Evolutionary conservation across 2,113 vertebrate species (phyloP), one percentile per base, ranked within the genome.

Genomic region (Eulemur macaco): DNA sequence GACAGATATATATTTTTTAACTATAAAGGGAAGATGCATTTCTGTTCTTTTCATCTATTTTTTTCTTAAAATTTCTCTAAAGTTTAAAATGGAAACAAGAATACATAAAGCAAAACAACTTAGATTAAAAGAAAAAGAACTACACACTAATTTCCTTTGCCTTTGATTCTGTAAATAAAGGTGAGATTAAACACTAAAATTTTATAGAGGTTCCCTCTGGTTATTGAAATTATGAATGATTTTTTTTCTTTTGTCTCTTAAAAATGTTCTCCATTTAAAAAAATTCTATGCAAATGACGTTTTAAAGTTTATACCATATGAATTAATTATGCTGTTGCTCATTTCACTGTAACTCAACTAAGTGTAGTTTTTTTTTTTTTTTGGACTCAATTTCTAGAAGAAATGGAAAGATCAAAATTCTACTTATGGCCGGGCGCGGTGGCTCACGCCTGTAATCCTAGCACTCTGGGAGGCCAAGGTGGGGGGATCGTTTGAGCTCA

Each of bases 71-170:
- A 91, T 39, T 90, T 92, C 71, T 82, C 50, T 89, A 86, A 82
- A 93, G 78, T 83, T 95, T 63, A 84, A 96, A 89, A n/a, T 78
- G 34, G 15, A 92, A 96, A 69, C 80, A 89, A 69, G 12, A 94
- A 91, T 52, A 69, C 6, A 80, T 31, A 58, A 91, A 74, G 34
- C 21, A 96, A 96, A 94, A 92, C 21, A 85, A 73, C 1, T 34
- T 63, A 25, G 18, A 39, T 84, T 47, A 18, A 54, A 50, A 83
- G 39, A 74, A 45, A 71, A 83, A 66, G 3, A 80, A 37, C 13
- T 84, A 11, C 18, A 45, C 12, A 87, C 76, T 8, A 58, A 92
- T 83, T 81, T 68, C 29, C 25, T 83, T 81, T 68, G 34, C 25
- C 37, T 71, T 88, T 60, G 50, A 69, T 50, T 95, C 50, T 88